These are phyloP conservation scores for Byasa hedistus DNA, from an alignment of 2,888 invertebrate species.

Conservation along the genomic window DNA sequence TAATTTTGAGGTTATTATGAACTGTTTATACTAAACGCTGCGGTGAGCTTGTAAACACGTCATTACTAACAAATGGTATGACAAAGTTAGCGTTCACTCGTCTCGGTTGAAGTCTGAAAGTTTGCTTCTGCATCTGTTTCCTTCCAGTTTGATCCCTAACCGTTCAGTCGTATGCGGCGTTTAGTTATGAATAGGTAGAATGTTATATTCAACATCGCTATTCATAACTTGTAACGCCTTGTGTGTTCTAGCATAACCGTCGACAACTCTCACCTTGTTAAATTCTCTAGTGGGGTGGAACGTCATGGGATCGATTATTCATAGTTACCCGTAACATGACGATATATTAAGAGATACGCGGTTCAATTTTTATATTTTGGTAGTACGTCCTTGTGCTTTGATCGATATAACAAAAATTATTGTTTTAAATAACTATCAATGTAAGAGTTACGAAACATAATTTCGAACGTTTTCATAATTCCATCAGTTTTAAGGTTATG, in stretches of 20 bases:
- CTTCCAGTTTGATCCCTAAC: constrained; percentile 35
- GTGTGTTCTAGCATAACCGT: constrained; percentile 27
- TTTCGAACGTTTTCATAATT: too few relatives aligned
- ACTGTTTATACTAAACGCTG: constrained; percentile 3
- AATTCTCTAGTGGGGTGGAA: constrained; percentile 21
- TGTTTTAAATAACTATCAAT: too few relatives aligned
- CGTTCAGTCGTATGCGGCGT: constrained; percentile 31
- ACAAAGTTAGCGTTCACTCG: constrained; percentile 33
- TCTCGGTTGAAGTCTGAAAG: constrained; percentile 37
- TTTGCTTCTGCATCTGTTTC: constrained; percentile 37
- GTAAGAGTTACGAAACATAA: too few relatives aligned
- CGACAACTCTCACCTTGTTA: constrained; percentile 28
- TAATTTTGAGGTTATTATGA: background rate
- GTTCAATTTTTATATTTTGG: background rate
- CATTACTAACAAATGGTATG: constrained; percentile 20
- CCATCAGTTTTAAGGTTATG: too few relatives aligned
- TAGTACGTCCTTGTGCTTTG: too few relatives aligned
- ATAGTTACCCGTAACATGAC: constrained; percentile 10
- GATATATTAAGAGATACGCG: background rate
- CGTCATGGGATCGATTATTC: constrained; percentile 20
- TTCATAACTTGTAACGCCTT: constrained; percentile 27
- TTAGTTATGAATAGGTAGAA: constrained; percentile 24
- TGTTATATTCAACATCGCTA: constrained; percentile 34
- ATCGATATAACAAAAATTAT: too few relatives aligned
- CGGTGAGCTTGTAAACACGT: constrained; percentile 18